A percentile compares a stretch with the other conserved stretches of the same genome.
Evolutionary conservation across 2,888 invertebrate genomes (phyloP).

Genomic region (Stegophylla sp.): DNA sequence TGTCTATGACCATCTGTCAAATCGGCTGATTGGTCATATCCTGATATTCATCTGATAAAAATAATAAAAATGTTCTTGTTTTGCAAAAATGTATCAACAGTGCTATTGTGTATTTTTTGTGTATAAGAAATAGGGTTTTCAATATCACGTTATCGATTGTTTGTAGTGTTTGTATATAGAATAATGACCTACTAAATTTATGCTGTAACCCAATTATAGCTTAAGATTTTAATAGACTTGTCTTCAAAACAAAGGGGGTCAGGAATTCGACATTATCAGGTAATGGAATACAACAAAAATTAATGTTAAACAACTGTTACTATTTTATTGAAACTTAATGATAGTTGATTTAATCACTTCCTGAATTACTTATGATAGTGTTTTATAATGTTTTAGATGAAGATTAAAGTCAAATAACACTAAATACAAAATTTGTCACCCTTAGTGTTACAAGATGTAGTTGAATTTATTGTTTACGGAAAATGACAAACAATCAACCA

Average conservation of each 20-base stretch:
- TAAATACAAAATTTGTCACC: neutral
- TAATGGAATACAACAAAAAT: slow-evolving; percentile 28
- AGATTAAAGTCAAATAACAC: slow-evolving; percentile 24
- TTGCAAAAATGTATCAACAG: slow-evolving; percentile 46
- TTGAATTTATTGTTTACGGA: slow-evolving; percentile 37
- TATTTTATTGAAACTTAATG: slow-evolving; percentile 38
- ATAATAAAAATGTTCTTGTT: slow-evolving; percentile 55
- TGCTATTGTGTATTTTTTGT: slow-evolving; percentile 33
- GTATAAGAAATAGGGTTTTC: slow-evolving; percentile 37
- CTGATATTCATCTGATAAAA: slow-evolving; percentile 52
- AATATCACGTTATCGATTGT: slow-evolving; percentile 49
- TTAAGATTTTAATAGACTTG: slow-evolving; percentile 38
- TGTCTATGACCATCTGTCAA: slow-evolving; percentile 53
- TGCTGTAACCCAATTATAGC: slow-evolving; percentile 33
- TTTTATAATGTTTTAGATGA: slow-evolving; percentile 48
- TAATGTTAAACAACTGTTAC: slow-evolving; percentile 16
- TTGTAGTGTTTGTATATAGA: slow-evolving; percentile 22
- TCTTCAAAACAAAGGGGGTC: slow-evolving; percentile 48
- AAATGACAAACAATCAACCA: slow-evolving; percentile 46
- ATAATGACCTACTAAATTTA: slow-evolving; percentile 47
- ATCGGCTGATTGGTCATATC: slow-evolving; percentile 57
- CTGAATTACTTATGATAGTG: slow-evolving; percentile 19
- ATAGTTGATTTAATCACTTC: slow-evolving; percentile 34
- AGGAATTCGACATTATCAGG: slow-evolving; percentile 50
- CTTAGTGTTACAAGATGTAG: slow-evolving; percentile 46